Conservation (phyloP, 1,140 invertebrate genomes). For the Globodera ellingtonae region DNA sequence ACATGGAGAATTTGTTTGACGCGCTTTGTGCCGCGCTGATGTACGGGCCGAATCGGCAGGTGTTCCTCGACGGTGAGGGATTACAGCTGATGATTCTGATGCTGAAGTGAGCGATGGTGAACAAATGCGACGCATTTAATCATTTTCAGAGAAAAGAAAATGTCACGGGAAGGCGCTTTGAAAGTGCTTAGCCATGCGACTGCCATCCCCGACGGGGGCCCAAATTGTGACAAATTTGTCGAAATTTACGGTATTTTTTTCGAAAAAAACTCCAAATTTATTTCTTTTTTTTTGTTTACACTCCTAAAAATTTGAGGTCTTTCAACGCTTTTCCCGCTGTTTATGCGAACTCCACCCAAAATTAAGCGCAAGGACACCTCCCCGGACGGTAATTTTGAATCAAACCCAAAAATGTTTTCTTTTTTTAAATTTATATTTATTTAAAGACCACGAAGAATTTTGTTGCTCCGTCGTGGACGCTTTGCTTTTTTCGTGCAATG, state of each 20-base stretch:
- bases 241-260: constrained; percentile 79
- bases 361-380: constrained; percentile 81
- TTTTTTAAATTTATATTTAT: too few relatives aligned
- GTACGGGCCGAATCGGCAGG: constrained; percentile 78
- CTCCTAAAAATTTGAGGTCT: constrained; percentile 70
- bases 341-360: constrained; percentile 95
- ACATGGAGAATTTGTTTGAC: constrained; percentile 98
- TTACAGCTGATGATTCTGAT: constrained; percentile 94
- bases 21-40: constrained; percentile 89
- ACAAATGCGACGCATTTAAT: background rate
- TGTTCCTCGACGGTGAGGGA: constrained; percentile 89
- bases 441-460: constrained; percentile 81
- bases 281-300: constrained; percentile 10
- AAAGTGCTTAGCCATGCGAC: constrained; percentile 96
- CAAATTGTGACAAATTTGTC: constrained; percentile 97
- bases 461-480: constrained; percentile 74
- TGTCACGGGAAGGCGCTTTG: constrained; percentile 90
- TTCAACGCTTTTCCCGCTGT: constrained; percentile 91
- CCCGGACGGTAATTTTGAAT: constrained; percentile 69
- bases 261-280: background rate
- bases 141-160: constrained; percentile 83
- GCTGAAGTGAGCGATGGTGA: constrained; percentile 73
- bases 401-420: background rate
- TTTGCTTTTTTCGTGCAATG: constrained; percentile 87
- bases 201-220: constrained; percentile 84